Conservation (phyloP, 2,888 invertebrate species). For the Odontocerum albicorne region DNA sequence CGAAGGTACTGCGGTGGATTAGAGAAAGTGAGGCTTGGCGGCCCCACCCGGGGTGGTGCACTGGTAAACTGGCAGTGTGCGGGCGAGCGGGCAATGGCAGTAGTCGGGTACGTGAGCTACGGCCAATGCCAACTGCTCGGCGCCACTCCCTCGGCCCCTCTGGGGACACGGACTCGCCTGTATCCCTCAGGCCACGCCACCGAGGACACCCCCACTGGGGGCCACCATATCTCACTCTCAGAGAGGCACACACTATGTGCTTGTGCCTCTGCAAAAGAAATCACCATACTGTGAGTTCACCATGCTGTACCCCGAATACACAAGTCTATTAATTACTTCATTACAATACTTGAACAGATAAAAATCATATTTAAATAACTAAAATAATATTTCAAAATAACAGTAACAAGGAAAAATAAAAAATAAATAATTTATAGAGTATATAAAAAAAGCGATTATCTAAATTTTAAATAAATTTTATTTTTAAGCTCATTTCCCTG, state of each 20-base stretch:
- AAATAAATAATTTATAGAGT: not conserved
- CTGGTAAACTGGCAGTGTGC: slow-evolving; percentile 6
- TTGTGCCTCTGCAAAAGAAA: slow-evolving; percentile 38
- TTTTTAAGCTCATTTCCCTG: not conserved
- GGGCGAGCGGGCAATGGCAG: slow-evolving; percentile 29
- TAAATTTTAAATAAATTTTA: not conserved
- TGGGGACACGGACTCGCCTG: not conserved
- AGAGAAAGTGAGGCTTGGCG: slow-evolving; percentile 31
- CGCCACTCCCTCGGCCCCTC: not conserved
- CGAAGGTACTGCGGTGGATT: slow-evolving; percentile 25
- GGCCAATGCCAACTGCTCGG: slow-evolving; percentile 31
- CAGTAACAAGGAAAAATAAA: not conserved
- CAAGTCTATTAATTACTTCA: not conserved
- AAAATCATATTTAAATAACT: not conserved
- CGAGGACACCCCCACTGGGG: slow-evolving; percentile 25
- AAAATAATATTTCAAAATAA: not conserved
- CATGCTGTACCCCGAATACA: slow-evolving; percentile 14
- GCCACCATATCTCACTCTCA: slow-evolving; percentile 29
- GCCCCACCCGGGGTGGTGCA: slow-evolving; percentile 26
- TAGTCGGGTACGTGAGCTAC: slow-evolving; percentile 20
- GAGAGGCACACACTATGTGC: slow-evolving; percentile 35
- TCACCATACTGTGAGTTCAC: slow-evolving; percentile 34
- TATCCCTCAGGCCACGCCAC: slow-evolving; percentile 10
- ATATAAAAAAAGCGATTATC: not conserved
- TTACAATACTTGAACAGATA: not conserved